Evolutionary conservation across 2,113 vertebrate species (phyloP), one percentile per base, ranked within the genome.

Genomic region (Gnathochromis pfefferi): DNA sequence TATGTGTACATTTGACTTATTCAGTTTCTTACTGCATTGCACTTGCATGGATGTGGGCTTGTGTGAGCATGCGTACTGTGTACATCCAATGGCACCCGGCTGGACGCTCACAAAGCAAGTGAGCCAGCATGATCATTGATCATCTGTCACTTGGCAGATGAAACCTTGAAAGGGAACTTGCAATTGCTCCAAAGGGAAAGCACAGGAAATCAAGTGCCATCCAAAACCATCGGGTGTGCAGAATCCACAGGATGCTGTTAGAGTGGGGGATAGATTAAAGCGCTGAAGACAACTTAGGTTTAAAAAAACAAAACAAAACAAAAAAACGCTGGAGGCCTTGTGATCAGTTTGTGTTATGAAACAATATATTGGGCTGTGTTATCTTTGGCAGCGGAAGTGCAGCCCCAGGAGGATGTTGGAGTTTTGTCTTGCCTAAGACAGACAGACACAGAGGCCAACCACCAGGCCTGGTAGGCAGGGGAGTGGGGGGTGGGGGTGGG

Each of bases 311-410:
- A 84, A 28, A 3, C 4, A 35, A 63, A 53, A 55, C 0, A 14
- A 17, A 16, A 83, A 55, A 81, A 63, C 5, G 42, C 68, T 58
- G 85, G 60, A 81, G 10, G 82, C 75, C 84, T 91, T 91, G 85
- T 87, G 68, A 83, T 85, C 60, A 93, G 85, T 75, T 38, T 89
- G 53, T 84, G 87, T 92, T 90, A 80, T 88, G 81, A 90, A 89
- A 89, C 53, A 89, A n/a, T 17, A 12, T 84, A 86, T 83, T 45
- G 10, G 84, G 47, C 28, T 91, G 88, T 90, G 60, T 89, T 86
- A 92, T 92, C 58, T 82, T 92, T 95, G 93, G 90, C 94, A 92
- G 80, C 91, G 92, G 93, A 94, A 94, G 91, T 92, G 81, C 58
- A 90, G 60, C 91, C 35, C 31, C 7, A 2, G 28, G 85, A 86